Evolutionary conservation across 2,113 vertebrate genomes (phyloP), one percentile per base, ranked within the genome.

Genomic region (Poicephalus meyeri): DNA sequence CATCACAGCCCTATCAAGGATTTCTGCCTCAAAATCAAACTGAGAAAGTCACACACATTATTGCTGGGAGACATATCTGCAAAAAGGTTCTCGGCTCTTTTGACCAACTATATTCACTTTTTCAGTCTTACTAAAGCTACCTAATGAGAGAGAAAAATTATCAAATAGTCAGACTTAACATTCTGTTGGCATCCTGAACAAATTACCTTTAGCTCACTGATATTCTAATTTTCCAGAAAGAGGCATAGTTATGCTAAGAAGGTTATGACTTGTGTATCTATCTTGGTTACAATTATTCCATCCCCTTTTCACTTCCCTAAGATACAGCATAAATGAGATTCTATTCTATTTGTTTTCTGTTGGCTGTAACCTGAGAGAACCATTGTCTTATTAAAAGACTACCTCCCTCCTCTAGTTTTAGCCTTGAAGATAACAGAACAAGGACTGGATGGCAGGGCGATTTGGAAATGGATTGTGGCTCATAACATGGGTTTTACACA

Each of bases 171-270:
- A 86, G 77, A 69, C 31, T 93, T 90, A 90, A 47, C 49, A 66
- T 88, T 94, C 84, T 85, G 82, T 68, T 65, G 4, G 63, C 74
- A 78, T 84, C 86, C 95, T 89, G 88, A 90, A 94, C 93, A 96
- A 95, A 97, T 93, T 94, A 82, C 25, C 81, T 95, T 90, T 77
- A 95, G 86, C 81, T 95, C 89, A 64, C 66, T 95, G 96, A 97
- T 93, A 97, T 97, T 98, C 96, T 96, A 93, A 97, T 98, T 98
- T 98, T 92, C 89, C 79, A 89, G 94, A 96, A 96, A 88, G 72
- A 95, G 93, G 86, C 80, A 95, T 17, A 90, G 96, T 81, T 92
- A 83, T 81, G 95, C 90, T 86, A 94, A 79, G 93, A 97, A 97
- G 76, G 72, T 95, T 97, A 95, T 66, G 94, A 94, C 88, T 97